Base-by-base conservation (phyloP, 2,113 vertebrate genomes). In the Chaenocephalus aceratus region DNA sequence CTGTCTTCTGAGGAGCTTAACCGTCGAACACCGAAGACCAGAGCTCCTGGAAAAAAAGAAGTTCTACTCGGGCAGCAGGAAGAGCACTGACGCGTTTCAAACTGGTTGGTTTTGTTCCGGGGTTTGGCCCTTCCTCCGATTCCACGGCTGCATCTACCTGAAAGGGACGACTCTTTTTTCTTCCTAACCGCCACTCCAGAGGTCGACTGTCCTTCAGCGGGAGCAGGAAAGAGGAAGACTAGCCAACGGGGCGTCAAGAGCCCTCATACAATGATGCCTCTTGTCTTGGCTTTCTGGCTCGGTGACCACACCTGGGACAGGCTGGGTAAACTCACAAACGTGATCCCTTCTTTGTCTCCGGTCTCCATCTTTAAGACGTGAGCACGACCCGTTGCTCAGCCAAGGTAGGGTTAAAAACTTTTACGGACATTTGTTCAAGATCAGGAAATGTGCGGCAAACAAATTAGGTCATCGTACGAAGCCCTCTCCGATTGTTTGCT, bases 1-100 rank as follows among this genome's bases (percentile, higher is more conserved):
- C 97, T 97, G 96, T 97, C 93, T 95, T 92, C 95, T 86, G 84
- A 96, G 94, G 95, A 94, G 95, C 96, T 95, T 94, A 95, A 94
- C 91, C 91, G 92, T 88, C 94, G 89, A 90, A 82, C 92, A 92
- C 80, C 82, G 58, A 85, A 67, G 80, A 82, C 71, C 15, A 88
- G 83, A 86, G 62, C 94, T 85, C 88, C 73, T 44, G 88, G 69
- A 84, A 88, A 88, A 89, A 90, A 88, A 86, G 66, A 88, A 87
- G 83, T 80, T 76, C 57, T 54, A 71, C 79, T 57, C 11, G 23
- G 64, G 82, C 83, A 54, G 45, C 80, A 62, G 56, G 72, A 83
- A 88, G 83, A 79, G 18, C 51, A 86, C 75, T 72, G 88, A 88
- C 77, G 73, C 49, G 62, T 65, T 76, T 78, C 73, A 72, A 91